Base-by-base conservation (phyloP, 2,797 vertebrate species). In the Poecilia velifera region DNA sequence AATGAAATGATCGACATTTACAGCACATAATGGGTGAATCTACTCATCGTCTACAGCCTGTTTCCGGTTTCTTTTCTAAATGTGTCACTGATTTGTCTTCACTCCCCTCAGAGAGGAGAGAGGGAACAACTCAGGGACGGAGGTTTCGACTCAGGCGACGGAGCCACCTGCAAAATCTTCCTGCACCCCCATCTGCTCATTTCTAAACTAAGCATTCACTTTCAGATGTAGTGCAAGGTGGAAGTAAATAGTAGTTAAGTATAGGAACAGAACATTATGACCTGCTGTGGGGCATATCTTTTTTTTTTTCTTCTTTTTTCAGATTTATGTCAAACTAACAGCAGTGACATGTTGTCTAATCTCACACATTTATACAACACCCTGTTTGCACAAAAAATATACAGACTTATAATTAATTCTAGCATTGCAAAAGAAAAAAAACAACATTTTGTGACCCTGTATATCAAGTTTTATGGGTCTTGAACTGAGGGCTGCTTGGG, bases 1-100 rank as follows among this genome's bases (percentile, higher is more conserved):
- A 90, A 85, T 79, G 85, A 92, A 93, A 92, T 90, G 86, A 87
- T 89, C 78, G 87, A 95, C 93, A 94, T 93, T 90, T 95, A 94
- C 92, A 94, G 92, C 93, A 93, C 89, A 74, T 72, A 86, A 93
- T 91, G 90, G 41, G 90, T 84, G 87, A 93, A 84, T 91, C 82
- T 75, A 90, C 86, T 91, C 87, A 87, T 92, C 92, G 92, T 92
- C 88, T 92, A 93, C 90, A 90, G 87, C 81, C 80, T 78, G 82
- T 31, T 74, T 92, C 88, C 34, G 13, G 84, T 86, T 83, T 84
- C 85, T 86, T 80, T 83, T 84, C 87, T 86, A 79, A 76, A 86
- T 77, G 84, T 75, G 74, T 92, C 86, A 74, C 49, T 90, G 87
- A 94, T 93, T 93, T 90, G 86, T 94, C 90, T 72, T 71, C 51